phyloP scores from a whole-genome alignment of 2,888 invertebrate genomes.

The Anaspis maculata region DNA sequence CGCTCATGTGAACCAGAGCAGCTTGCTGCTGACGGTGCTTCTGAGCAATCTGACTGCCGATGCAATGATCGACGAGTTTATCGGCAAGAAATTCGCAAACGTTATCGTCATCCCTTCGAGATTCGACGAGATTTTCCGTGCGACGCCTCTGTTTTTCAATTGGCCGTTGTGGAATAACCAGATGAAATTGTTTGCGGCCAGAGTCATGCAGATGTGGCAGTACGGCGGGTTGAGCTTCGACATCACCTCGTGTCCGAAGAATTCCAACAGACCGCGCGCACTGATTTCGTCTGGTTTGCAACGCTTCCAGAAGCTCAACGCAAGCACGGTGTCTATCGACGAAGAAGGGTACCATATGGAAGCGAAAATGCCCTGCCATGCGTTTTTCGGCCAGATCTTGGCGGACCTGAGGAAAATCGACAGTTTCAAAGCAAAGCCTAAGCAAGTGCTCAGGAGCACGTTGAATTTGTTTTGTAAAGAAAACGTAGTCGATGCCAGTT shows the following conservation, averaged over 20 bases:
- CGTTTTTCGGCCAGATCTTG: conserved; percentile 39
- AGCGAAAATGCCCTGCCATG: conserved; percentile 40
- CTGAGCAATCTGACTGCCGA: too few species aligned
- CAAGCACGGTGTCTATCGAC: conserved; percentile 34
- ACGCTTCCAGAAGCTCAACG: conserved; percentile 24
- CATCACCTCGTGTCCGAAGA: conserved; percentile 16
- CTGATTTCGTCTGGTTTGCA: background rate
- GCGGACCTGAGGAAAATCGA: conserved; percentile 24
- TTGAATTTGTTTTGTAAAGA: too few species aligned
- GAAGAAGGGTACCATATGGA: conserved; percentile 39
- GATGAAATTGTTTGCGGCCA: conserved; percentile 45
- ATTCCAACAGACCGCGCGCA: conserved; percentile 8
- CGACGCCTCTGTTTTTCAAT: conserved; percentile 43
- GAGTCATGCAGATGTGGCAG: conserved; percentile 49
- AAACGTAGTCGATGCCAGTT: too few species aligned
- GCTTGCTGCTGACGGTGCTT: background rate
- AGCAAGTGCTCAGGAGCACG: too few species aligned
- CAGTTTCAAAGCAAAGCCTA: too few species aligned
- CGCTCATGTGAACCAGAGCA: too few species aligned
- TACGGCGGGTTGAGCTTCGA: conserved; percentile 45
- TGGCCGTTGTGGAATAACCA: conserved; percentile 45
- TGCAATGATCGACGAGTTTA: too few species aligned
- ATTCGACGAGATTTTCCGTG: conserved; percentile 15
- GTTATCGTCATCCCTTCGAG: too few species aligned
- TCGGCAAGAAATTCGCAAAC: too few species aligned